These are phyloP conservation scores for Rissa tridactyla DNA, from an alignment of 2,113 vertebrate species.

Conservation along the genomic window DNA sequence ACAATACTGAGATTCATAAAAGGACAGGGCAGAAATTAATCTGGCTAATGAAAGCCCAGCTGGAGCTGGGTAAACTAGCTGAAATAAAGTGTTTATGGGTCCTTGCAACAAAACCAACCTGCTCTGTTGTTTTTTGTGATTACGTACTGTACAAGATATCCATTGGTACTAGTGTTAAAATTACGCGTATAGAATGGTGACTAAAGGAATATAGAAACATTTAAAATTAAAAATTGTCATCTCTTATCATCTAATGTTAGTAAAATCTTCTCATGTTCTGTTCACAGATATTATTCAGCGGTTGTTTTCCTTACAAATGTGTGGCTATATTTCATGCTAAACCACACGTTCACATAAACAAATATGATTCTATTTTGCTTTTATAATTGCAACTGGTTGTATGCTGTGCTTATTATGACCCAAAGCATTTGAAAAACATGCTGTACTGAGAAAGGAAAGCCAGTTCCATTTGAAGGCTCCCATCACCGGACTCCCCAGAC, in stretches of 20 bases:
- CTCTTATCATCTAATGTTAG: background rate
- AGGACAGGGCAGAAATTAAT: background rate
- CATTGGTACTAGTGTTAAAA: background rate
- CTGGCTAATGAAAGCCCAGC: background rate
- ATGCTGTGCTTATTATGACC: background rate
- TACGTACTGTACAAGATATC: too few relatives aligned
- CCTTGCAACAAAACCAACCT: background rate
- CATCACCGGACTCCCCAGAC: too few relatives aligned
- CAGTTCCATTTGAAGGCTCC: background rate
- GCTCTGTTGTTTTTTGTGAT: background rate
- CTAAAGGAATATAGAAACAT: background rate
- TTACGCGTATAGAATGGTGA: background rate
- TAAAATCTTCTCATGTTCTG: background rate
- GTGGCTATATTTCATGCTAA: background rate
- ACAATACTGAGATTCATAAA: too few relatives aligned
- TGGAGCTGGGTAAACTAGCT: background rate
- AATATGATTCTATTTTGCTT: background rate
- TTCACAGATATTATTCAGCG: background rate
- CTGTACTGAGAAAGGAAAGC: too few relatives aligned
- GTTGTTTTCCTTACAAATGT: background rate
- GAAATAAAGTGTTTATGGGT: background rate
- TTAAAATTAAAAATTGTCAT: background rate
- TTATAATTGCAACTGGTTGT: background rate
- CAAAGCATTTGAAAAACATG: background rate
- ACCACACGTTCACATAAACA: accelerated